A percentile compares a stretch with the other conserved stretches of the same genome.
These are phyloP conservation scores for Periplaneta americana DNA, from an alignment of 1,140 invertebrate species.

Conservation along the genomic window DNA sequence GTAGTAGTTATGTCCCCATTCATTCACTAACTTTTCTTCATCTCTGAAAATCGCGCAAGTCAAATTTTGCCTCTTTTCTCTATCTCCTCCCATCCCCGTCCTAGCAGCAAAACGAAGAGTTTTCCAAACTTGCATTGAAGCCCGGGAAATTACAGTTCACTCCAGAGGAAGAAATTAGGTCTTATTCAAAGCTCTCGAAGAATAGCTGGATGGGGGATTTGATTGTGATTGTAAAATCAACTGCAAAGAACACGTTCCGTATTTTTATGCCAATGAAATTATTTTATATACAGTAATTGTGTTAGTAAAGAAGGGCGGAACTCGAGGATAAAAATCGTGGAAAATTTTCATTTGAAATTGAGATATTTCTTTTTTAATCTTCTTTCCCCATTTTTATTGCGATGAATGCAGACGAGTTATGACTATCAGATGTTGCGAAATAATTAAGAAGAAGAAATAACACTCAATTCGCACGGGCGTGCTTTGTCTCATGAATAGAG, in stretches of 20 bases:
- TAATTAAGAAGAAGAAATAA: not conserved
- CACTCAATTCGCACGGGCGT: not conserved
- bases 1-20: conserved; percentile 9
- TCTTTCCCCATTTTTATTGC: not conserved
- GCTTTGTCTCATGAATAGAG: not conserved
- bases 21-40: conserved; percentile 3
- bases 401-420: not conserved
- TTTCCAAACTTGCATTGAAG: conserved; percentile 14
- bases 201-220: not conserved
- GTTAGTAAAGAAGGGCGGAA: conserved; percentile 4
- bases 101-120: conserved; percentile 4
- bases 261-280: conserved; percentile 10
- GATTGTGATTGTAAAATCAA: conserved; percentile 5
- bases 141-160: conserved; percentile 8
- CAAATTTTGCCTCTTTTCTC: conserved; percentile 9
- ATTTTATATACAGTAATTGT: conserved; percentile 8
- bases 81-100: not conserved
- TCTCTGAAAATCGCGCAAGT: conserved; percentile 1
- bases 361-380: not conserved
- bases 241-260: conserved; percentile 7
- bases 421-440: not conserved
- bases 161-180: conserved; percentile 9
- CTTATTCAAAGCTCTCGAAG: not conserved
- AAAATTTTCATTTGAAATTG: not conserved
- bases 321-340: not conserved